Conservation (phyloP, 2,888 invertebrate genomes). For the Periphyllus acericola region DNA sequence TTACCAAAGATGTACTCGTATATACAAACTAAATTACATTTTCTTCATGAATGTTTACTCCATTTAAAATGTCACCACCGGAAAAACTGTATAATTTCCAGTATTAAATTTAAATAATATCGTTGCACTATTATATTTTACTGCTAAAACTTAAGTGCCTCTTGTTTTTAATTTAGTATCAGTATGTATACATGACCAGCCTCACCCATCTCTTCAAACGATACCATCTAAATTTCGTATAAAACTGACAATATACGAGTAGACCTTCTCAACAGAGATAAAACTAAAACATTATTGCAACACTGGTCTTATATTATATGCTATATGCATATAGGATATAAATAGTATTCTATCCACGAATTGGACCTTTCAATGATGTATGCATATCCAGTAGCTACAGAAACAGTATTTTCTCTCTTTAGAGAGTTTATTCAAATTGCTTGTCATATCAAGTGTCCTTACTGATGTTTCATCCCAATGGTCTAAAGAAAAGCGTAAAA, state of each 20-base stretch:
- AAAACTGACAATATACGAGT: neutral
- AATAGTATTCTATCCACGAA: conserved; percentile 31
- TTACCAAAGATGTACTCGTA: conserved; percentile 12
- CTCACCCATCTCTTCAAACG: neutral
- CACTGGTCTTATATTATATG: neutral
- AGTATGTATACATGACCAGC: neutral
- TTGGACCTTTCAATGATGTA: conserved; percentile 1
- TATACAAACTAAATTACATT: conserved; percentile 34
- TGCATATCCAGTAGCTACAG: neutral
- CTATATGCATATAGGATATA: neutral
- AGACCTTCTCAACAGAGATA: neutral
- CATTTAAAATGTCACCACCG: conserved; percentile 15
- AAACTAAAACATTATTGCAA: neutral
- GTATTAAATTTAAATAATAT: neutral
- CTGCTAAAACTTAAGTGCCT: neutral
- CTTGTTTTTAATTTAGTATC: conserved; percentile 7
- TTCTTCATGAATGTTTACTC: neutral
- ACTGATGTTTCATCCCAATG: neutral
- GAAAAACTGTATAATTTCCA: neutral
- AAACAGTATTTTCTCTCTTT: neutral
- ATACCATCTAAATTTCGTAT: conserved; percentile 11
- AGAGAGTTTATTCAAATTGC: conserved; percentile 18
- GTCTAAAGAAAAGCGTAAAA: conserved; percentile 33
- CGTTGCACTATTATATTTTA: neutral
- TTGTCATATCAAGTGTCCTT: neutral